Evolutionary conservation across 2,797 vertebrate species (phyloP), one percentile per base, ranked within the genome.

Genomic region (Gouania willdenowi): DNA sequence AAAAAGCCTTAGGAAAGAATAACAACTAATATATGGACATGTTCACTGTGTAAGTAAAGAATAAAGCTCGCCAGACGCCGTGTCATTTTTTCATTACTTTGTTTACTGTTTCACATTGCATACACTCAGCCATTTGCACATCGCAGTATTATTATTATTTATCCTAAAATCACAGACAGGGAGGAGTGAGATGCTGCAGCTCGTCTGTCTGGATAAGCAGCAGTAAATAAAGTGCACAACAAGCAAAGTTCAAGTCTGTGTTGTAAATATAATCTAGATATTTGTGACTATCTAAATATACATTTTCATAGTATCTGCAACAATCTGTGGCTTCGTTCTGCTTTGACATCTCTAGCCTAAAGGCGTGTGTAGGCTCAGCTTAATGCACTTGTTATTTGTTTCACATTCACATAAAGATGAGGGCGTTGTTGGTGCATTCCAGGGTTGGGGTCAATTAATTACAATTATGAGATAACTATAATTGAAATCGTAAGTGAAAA

Each of bases 361-460:
- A 79, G 79, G 69, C 70, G 64, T 23, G 22, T 61, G 49, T 52
- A 60, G 66, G 53, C 61, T 64, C 30, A 20, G 68, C 82, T 87
- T 92, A 85, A 93, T 93, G 92, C 91, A 94, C 93, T 93, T 94
- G 83, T 75, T 77, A 74, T 66, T 56, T 14, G 47, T 75, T 81
- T 81, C 80, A 87, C 82, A 91, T 89, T 92, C 90, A 87, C 54
- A 50, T 62, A 65, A 85, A 81, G 88, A 75, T 81, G 72, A 85
- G 61, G 89, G 89, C 83, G 84, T 89, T 92, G 82, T n/a, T n/a
- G n/a, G n/a, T n/a, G n/a, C n/a, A n/a, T n/a, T n/a, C n/a, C n/a
- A n/a, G n/a, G n/a, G n/a, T n/a, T n/a, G n/a, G n/a, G n/a, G n/a
- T n/a, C n/a, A n/a, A n/a, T n/a, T n/a, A n/a, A n/a, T n/a, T n/a